Conservation (phyloP, 35 echinoderm and acorn worm species). For the Hemicentrotus pulcherrimus region DNA sequence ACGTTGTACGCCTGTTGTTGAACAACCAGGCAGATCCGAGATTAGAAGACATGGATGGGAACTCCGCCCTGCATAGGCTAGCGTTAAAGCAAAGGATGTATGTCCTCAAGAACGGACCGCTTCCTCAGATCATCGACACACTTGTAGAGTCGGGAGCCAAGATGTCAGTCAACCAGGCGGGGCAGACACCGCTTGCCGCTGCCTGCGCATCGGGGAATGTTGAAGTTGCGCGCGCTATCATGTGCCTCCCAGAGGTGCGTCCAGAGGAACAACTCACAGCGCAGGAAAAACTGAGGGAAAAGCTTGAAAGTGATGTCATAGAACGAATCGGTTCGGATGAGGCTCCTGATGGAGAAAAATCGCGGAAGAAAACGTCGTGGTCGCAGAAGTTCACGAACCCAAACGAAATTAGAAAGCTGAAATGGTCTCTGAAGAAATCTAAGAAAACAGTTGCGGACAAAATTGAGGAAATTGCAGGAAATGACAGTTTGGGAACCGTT, state of each 20-base stretch:
- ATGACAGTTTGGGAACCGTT: background rate
- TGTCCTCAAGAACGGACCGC: slow-evolving; percentile 27
- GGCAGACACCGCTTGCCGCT: background rate
- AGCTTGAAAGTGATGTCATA: slow-evolving; percentile 23
- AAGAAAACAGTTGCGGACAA: slow-evolving; percentile 8
- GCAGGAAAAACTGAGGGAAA: slow-evolving; percentile 31
- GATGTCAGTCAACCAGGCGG: slow-evolving; percentile 6
- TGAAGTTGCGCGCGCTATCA: slow-evolving; percentile 35
- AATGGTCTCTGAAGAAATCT: background rate
- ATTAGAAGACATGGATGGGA: slow-evolving; percentile 25
- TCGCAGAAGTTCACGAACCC: background rate
- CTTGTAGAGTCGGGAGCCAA: background rate
- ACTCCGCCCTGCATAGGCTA: slow-evolving; percentile 8
- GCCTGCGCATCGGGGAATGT: background rate
- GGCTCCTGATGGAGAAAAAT: background rate
- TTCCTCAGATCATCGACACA: slow-evolving; percentile 38
- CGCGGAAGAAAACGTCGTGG: background rate
- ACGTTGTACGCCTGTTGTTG: background rate
- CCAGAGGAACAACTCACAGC: slow-evolving; percentile 24
- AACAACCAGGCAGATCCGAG: background rate
- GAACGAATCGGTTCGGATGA: background rate
- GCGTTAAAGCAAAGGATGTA: slow-evolving; percentile 21
- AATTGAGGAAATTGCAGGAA: background rate
- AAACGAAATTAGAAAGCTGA: slow-evolving; percentile 20
- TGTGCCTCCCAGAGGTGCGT: background rate